phyloP scores from a whole-genome alignment of 2,113 vertebrate genomes.

The Psilopogon haemacephalus region DNA sequence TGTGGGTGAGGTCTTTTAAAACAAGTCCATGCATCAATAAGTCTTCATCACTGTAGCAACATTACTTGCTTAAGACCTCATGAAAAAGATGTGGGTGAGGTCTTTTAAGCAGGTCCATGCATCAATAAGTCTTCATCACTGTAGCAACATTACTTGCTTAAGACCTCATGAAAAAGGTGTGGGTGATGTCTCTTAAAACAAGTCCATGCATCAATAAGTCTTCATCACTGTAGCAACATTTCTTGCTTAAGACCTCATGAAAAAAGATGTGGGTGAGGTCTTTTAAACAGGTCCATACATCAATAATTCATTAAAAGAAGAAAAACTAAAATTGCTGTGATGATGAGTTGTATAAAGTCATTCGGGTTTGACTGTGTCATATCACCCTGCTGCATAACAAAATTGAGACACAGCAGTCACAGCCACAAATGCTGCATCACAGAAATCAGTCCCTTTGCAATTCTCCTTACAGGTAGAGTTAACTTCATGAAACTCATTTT shows the following conservation, averaged over 20 bases:
- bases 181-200: neutral
- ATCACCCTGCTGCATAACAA: neutral
- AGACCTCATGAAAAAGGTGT: neutral
- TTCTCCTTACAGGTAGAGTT: neutral
- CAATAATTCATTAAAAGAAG: no score
- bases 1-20: neutral
- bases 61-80: no score
- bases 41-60: no score
- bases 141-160: neutral
- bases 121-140: no score
- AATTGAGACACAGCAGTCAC: neutral
- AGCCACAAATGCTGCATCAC: neutral
- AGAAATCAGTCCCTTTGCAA: neutral
- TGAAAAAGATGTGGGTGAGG: no score
- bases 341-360: neutral
- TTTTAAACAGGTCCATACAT: no score
- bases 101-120: no score
- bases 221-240: no score
- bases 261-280: no score
- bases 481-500: neutral
- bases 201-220: neutral
- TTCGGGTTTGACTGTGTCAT: neutral
- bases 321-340: neutral
- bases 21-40: neutral
- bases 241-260: no score